Evolutionary conservation across 2,888 invertebrate genomes (phyloP), one percentile per base, ranked within the genome.

Genomic region (Hydrotaea cyrtoneurina): DNA sequence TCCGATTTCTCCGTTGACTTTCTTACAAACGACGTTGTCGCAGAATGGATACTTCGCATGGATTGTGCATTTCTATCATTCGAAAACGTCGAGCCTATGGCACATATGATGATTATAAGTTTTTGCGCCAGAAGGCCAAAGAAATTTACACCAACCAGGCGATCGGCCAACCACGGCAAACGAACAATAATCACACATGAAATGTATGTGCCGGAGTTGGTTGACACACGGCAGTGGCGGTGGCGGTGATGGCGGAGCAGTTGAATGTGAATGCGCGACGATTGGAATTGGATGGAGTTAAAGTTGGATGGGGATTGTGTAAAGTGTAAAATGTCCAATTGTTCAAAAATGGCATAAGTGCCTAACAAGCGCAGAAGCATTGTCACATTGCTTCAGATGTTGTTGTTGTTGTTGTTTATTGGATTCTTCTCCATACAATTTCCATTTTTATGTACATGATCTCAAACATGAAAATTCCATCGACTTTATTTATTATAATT

Each of bases 331-430:
- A 87, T 87, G 86, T 86, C 84, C 88, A 88, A 88, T 88, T 88
- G 87, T 88, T 88, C 88, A 87, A 87, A 89, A 88, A 88, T 89
- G 89, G 89, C 88, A 89, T 89, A 89, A 89, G 88, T 89, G 89
- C 87, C 88, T 88, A 89, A 89, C 89, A 88, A 89, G 87, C 87
- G 86, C 85, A 83, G 84, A 86, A 82, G 84, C 85, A 87, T 86
- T 87, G 86, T 82, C 80, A 85, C 82, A 85, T 82, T 74, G 80
- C 69, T 46, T 69, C 43, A 39, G 66, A 39, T 66, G 66, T 19
- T 43, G 46, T 62, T n/a, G 8, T 11, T 43, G 46, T 46, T 69
- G 69, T 80, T 86, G 82, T 84, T 82, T 85, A 85, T 85, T 85
- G 85, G 82, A 82, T 85, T 82, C 85, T 77, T 82, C 82, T 82